Base-by-base conservation (phyloP, 2,888 invertebrate species). In the Andrena haemorrhoa region DNA sequence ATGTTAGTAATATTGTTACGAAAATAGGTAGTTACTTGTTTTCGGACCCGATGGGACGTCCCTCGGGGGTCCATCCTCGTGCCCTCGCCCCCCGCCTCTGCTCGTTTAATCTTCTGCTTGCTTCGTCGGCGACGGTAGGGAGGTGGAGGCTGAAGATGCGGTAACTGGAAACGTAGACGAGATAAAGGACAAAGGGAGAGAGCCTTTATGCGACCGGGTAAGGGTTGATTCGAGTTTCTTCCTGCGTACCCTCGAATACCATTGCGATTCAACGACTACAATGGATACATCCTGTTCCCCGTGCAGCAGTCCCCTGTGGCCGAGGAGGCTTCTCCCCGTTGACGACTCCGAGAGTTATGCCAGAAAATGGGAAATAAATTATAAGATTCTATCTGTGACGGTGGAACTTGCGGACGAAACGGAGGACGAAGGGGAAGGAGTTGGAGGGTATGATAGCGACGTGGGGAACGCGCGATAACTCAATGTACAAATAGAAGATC, bases 1-100 rank as follows among this genome's bases (percentile, higher is more conserved):
- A 88, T 86, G 83, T 75, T 74, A 56, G 81, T 76, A 83, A 88
- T 88, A 79, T 78, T 75, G 80, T 77, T 69, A 83, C 78, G 81
- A 75, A 75, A 83, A 82, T 84, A 78, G 68, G 41, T 29, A 73
- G 84, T 78, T 85, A 82, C 73, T 81, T 74, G 75, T 84, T 60
- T 64, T 29, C 49, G 26, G 60, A 51, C 29, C 51, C 58, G 56
- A 61, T 41, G 65, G 60, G 65, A 56, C 56, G n/a, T 65, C 71
- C 68, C 49, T 47, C 0, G 63, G 41, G 65, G 41, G 65, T 20
- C 60, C 41, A 29, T 35, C 53, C 29, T 8, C 63, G 6, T 23
- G 31, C 41, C 31, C n/a, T 12, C 49, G n/a, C 41, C n/a, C 0
- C 53, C 10, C n/a, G n/a, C n/a, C n/a, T n/a, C 0, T 0, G 51